Conservation (phyloP, 2,797 vertebrate genomes). For the Pampus argenteus region DNA sequence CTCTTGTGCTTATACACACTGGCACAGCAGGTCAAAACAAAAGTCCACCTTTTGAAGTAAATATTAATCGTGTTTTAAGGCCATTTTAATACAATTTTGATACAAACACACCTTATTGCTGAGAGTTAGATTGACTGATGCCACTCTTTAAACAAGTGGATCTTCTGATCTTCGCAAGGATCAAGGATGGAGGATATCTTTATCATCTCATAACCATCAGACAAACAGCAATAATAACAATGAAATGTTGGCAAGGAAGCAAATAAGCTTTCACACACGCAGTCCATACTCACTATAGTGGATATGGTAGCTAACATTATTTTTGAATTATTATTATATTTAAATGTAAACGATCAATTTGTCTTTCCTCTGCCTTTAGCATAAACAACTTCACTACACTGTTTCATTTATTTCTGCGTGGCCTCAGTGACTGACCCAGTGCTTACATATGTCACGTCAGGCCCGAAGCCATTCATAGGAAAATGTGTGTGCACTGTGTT, state of each 20-base stretch:
- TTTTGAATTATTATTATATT: no score
- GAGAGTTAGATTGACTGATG: not conserved
- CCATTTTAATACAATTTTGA: not conserved
- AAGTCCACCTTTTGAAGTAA: not conserved
- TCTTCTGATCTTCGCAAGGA: no score
- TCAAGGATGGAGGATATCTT: no score
- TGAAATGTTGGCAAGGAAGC: no score
- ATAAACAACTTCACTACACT: constrained; percentile 6
- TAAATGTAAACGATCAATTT: no score
- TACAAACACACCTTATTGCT: not conserved
- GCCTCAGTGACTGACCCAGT: constrained; percentile 28
- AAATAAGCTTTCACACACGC: not conserved
- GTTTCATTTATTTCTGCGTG: constrained; percentile 3
- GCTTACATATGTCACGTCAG: constrained; percentile 49
- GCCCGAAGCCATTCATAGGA: constrained; percentile 57
- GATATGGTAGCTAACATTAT: no score
- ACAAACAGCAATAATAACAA: no score
- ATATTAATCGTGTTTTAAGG: not conserved
- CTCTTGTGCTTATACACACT: not conserved
- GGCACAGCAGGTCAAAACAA: not conserved
- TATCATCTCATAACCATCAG: no score
- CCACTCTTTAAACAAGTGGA: no score
- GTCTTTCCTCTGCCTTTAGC: not conserved
- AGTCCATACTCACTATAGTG: not conserved
- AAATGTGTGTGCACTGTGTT: constrained; percentile 58